Evolutionary conservation across 2,888 invertebrate genomes (phyloP).

Genomic region (Rhingia campestris): DNA sequence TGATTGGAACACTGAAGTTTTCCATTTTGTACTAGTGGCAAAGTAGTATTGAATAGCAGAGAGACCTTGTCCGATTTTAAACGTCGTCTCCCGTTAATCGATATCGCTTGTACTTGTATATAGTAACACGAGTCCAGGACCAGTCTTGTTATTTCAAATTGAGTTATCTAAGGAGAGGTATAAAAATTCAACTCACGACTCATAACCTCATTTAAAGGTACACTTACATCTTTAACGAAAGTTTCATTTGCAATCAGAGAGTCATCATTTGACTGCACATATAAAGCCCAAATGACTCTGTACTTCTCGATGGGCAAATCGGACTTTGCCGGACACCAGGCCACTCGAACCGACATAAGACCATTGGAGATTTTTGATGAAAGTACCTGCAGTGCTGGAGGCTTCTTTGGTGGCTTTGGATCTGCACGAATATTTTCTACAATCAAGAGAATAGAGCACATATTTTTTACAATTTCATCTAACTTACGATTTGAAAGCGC

Average conservation of each 20-base stretch:
- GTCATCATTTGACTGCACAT: slow-evolving; percentile 84
- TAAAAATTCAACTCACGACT: neutral
- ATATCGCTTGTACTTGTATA: slow-evolving; percentile 90
- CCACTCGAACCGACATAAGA: slow-evolving; percentile 85
- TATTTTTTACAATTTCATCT: slow-evolving; percentile 45
- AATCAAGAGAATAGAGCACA: slow-evolving; percentile 67
- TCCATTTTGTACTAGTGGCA: slow-evolving; percentile 75
- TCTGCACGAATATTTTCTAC: slow-evolving; percentile 76
- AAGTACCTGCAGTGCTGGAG: slow-evolving; percentile 79
- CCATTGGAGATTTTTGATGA: slow-evolving; percentile 79
- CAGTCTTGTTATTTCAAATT: slow-evolving; percentile 86
- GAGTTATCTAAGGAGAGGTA: slow-evolving; percentile 83
- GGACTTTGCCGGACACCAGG: slow-evolving; percentile 88
- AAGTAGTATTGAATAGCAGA: slow-evolving; percentile 88
- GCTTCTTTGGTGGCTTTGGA: slow-evolving; percentile 81
- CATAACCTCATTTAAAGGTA: neutral
- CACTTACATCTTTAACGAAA: slow-evolving; percentile 80
- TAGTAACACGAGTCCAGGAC: slow-evolving; percentile 89
- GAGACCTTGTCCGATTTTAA: slow-evolving; percentile 88
- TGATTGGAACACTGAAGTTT: slow-evolving; percentile 76
- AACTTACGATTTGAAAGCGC: slow-evolving; percentile 80
- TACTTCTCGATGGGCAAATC: slow-evolving; percentile 89
- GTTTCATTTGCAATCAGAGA: slow-evolving; percentile 79
- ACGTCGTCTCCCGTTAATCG: slow-evolving; percentile 87
- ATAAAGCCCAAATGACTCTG: slow-evolving; percentile 89